Percentiles rank a stretch among this genome's conserved stretches.
phyloP scores from a whole-genome alignment of 2,888 invertebrate species.

The Branchipolynoe longqiensis region DNA sequence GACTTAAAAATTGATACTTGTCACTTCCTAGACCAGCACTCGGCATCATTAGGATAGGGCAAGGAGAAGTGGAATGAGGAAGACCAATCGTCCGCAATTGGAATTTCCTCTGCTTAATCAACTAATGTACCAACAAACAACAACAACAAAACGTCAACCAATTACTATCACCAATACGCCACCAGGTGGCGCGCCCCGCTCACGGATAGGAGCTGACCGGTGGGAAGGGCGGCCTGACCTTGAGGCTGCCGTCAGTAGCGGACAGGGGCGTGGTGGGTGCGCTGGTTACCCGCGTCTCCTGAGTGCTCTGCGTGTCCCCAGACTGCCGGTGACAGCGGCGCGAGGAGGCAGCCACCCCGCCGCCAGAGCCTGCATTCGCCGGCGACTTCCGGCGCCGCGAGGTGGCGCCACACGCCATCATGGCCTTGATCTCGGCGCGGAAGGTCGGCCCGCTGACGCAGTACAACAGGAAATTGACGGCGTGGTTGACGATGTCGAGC shows the following conservation, averaged over 20 bases:
- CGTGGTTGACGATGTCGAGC: conserved; percentile 26
- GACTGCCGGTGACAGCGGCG: conserved; percentile 33
- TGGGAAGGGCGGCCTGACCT: too few species aligned
- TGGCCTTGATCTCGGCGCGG: conserved; percentile 36
- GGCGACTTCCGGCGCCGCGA: neutral
- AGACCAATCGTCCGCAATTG: too few species aligned
- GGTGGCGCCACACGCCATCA: neutral
- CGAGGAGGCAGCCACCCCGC: neutral
- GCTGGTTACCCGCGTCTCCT: conserved; percentile 35
- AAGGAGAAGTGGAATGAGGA: too few species aligned
- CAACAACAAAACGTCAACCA: too few species aligned
- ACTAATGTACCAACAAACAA: too few species aligned
- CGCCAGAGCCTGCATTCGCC: neutral
- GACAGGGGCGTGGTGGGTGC: neutral
- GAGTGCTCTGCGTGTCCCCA: conserved; percentile 33
- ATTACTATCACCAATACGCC: too few species aligned
- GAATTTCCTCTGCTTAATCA: too few species aligned
- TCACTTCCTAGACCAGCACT: too few species aligned
- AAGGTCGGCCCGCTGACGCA: conserved; percentile 48
- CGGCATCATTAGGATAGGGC: too few species aligned
- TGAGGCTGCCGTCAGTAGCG: neutral
- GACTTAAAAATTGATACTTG: too few species aligned
- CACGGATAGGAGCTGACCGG: too few species aligned
- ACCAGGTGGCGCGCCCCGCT: too few species aligned
- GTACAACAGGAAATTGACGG: conserved; percentile 27